Conservation (phyloP, 2,888 invertebrate genomes). For the Nudaria mundana region DNA sequence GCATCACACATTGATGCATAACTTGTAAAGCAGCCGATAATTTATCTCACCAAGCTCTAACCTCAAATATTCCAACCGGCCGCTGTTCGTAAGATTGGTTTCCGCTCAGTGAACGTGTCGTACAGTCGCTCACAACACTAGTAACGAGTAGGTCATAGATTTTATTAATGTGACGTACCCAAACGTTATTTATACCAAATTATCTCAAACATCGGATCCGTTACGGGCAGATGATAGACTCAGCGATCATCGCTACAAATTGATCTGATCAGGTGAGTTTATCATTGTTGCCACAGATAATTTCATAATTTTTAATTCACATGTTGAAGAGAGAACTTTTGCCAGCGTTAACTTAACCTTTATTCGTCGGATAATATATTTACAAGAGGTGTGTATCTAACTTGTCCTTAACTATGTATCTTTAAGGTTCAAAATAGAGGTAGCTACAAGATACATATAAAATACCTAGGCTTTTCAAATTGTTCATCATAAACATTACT, state of each 20-base stretch:
- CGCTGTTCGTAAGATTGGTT: neutral
- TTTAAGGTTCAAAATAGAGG: too few relatives aligned
- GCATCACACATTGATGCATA: neutral
- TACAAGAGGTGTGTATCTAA: too few relatives aligned
- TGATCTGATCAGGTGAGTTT: neutral
- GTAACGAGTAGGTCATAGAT: constrained; percentile 1
- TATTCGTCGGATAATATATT: too few relatives aligned
- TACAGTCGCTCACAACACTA: constrained; percentile 1
- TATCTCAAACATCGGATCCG: neutral
- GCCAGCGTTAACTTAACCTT: too few relatives aligned
- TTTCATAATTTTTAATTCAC: too few relatives aligned
- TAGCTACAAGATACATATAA: too few relatives aligned
- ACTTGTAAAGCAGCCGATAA: too few relatives aligned
- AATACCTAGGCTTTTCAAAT: too few relatives aligned
- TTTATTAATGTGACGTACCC: neutral
- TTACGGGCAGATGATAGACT: neutral
- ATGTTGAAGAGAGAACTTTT: too few relatives aligned
- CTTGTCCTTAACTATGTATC: too few relatives aligned
- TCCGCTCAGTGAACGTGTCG: neutral
- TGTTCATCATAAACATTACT: too few relatives aligned
- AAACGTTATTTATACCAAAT: neutral
- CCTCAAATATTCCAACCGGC: neutral
- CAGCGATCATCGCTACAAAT: neutral
- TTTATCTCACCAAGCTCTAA: neutral
- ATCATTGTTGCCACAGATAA: too few relatives aligned